phyloP scores from a whole-genome alignment of 2,888 invertebrate genomes.

The Bellardia bayeri region DNA sequence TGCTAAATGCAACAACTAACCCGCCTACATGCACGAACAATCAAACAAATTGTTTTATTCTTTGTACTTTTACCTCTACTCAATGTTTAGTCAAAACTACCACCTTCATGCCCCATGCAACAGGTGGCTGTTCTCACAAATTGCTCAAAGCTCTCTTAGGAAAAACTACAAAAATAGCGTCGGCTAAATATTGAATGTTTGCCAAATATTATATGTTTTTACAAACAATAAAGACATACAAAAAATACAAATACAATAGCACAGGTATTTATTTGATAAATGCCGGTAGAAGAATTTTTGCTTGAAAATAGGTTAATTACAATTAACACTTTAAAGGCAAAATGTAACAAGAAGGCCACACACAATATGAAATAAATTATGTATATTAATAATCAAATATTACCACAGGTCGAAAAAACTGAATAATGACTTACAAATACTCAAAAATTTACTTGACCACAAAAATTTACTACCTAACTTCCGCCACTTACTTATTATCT shows the following conservation, averaged over 20 bases:
- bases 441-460: too few species aligned
- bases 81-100: not conserved
- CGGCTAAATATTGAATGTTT: constrained; percentile 10
- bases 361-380: too few species aligned
- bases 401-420: too few species aligned
- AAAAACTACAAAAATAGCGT: not conserved
- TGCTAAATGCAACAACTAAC: too few species aligned
- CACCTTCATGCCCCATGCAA: constrained; percentile 34
- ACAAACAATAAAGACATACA: not conserved
- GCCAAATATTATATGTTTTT: constrained; percentile 5
- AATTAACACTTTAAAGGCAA: too few species aligned
- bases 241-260: not conserved
- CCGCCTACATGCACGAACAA: not conserved
- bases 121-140: constrained; percentile 36
- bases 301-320: too few species aligned
- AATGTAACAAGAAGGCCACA: too few species aligned
- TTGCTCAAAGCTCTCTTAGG: not conserved
- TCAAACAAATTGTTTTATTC: not conserved
- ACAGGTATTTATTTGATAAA: not conserved
- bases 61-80: not conserved
- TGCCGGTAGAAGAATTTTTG: constrained; percentile 9
- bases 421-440: too few species aligned
- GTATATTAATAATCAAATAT: too few species aligned
- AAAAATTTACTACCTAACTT: too few species aligned
- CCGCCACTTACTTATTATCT: too few species aligned